A percentile compares a stretch with the other conserved stretches of the same genome.
Evolutionary conservation across 2,888 invertebrate genomes (phyloP).

Genomic region (Chrysolina oricalcia): DNA sequence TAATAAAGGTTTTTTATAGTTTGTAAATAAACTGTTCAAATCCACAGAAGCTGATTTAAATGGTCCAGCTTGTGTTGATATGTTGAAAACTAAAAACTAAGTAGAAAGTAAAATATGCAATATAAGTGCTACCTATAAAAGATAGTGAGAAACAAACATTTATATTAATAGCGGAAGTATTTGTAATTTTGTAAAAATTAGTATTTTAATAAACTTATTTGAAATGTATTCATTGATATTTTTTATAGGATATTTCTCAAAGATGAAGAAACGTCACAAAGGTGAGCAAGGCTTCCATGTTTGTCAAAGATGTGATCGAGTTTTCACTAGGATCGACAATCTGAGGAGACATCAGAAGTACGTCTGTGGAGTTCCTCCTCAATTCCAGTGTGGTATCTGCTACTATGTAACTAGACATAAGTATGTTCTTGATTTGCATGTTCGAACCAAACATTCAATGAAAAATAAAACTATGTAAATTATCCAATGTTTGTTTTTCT

Average conservation of each 20-base stretch:
- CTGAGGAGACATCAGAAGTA: slow-evolving; percentile 56
- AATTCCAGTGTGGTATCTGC: slow-evolving; percentile 44
- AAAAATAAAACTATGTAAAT: too few species aligned
- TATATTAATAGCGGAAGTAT: too few species aligned
- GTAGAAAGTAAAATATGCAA: too few species aligned
- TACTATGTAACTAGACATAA: slow-evolving; percentile 26
- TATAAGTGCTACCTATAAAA: too few species aligned
- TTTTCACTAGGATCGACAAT: slow-evolving; percentile 56
- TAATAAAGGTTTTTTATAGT: too few species aligned
- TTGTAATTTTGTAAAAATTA: too few species aligned
- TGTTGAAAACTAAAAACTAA: too few species aligned
- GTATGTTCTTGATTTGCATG: slow-evolving; percentile 19
- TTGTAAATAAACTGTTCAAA: too few species aligned
- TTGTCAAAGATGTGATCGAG: slow-evolving; percentile 54
- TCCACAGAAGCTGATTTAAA: too few species aligned
- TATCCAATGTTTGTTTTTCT: too few species aligned
- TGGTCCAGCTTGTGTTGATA: too few species aligned
- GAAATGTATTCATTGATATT: background rate
- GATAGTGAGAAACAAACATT: too few species aligned
- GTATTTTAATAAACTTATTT: background rate
- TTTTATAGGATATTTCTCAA: background rate
- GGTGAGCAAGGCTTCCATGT: background rate
- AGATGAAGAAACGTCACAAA: background rate
- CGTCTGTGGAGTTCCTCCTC: slow-evolving; percentile 56
- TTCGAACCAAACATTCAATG: background rate